phyloP scores from a whole-genome alignment of 2,113 vertebrate species.

The Leuciscus idus region DNA sequence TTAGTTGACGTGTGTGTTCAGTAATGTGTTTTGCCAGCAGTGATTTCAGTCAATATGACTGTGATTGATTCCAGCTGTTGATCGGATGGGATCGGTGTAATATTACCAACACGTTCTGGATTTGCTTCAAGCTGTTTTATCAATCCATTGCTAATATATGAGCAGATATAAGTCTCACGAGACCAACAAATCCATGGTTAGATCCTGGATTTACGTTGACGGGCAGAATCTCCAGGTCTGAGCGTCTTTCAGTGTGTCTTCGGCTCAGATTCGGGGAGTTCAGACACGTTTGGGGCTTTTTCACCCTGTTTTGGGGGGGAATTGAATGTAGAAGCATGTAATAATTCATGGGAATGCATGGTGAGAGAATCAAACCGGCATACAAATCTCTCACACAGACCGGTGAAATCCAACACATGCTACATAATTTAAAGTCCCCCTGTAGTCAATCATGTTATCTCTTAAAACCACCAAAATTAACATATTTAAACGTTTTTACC shows the following conservation, averaged over 20 bases:
- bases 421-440: no score
- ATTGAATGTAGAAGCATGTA: not conserved
- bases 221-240: not conserved
- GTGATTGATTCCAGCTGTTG: not conserved
- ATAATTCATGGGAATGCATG: not conserved
- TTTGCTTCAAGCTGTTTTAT: slow-evolving; percentile 6
- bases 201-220: not conserved
- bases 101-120: not conserved
- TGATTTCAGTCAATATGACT: not conserved
- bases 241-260: not conserved
- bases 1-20: not conserved
- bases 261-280: not conserved
- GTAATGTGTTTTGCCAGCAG: not conserved
- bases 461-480: no score
- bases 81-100: not conserved
- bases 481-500: no score
- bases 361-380: not conserved
- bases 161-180: not conserved
- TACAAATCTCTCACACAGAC: no score
- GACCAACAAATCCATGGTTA: not conserved
- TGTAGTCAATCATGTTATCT: no score
- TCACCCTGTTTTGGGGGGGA: not conserved
- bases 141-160: not conserved
- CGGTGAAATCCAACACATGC: no score
- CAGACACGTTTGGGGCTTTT: not conserved